phyloP scores from a whole-genome alignment of 2,797 vertebrate genomes.

The Enteromius treurensis region DNA sequence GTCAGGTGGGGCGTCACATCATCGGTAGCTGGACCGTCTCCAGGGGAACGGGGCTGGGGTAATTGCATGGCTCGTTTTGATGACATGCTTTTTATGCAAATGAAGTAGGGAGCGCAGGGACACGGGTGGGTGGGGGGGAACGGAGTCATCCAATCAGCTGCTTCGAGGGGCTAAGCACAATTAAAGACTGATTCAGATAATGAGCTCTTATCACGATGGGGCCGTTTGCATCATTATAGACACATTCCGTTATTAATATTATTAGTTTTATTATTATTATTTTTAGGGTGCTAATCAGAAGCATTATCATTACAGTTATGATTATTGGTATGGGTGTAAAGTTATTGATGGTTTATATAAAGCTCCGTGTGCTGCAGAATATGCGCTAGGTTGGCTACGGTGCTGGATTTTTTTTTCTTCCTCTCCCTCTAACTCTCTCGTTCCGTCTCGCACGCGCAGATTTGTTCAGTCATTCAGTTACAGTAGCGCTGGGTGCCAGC shows the following conservation, averaged over 20 bases:
- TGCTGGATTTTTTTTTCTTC: background rate
- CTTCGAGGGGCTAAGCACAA: constrained; percentile 59
- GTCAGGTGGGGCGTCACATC: constrained; percentile 55
- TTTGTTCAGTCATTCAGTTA: constrained; percentile 65
- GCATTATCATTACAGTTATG: constrained; percentile 46
- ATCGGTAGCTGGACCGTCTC: constrained; percentile 56
- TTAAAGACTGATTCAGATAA: constrained; percentile 62
- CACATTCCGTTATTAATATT: constrained; percentile 58
- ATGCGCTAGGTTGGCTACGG: background rate
- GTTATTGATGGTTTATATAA: constrained; percentile 52
- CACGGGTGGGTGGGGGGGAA: constrained; percentile 34
- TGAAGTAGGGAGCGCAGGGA: background rate
- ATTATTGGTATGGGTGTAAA: constrained; percentile 54
- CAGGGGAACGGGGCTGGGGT: constrained; percentile 54
- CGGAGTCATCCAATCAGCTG: constrained; percentile 59
- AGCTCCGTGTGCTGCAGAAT: constrained; percentile 31
- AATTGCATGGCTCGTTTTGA: constrained; percentile 64
- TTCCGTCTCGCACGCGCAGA: constrained; percentile 50
- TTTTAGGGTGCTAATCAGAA: constrained; percentile 35
- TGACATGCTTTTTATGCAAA: constrained; percentile 67
- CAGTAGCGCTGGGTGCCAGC: constrained; percentile 68
- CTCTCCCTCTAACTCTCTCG: constrained; percentile 40
- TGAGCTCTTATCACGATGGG: constrained; percentile 59
- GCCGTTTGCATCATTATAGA: constrained; percentile 59
- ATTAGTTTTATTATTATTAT: constrained; percentile 54